Evolutionary conservation across 2,888 invertebrate species (phyloP).

Genomic region (Thumatha senex): DNA sequence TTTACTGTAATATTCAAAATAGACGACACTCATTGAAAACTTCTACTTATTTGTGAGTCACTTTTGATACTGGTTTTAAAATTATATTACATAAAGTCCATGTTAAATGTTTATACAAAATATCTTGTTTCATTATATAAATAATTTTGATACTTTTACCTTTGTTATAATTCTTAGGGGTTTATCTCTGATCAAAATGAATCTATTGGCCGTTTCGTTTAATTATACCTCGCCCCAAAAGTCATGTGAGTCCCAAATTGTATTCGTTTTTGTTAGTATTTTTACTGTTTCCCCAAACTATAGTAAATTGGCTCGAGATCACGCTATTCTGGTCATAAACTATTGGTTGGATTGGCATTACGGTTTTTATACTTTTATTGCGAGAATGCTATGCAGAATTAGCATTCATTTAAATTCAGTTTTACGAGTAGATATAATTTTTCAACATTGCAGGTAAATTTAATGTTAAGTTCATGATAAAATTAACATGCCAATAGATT

Average conservation of each 20-base stretch:
- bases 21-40: too few relatives aligned
- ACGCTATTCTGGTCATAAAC: conserved; percentile 78
- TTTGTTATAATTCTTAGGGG: conserved; percentile 36
- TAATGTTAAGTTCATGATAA: background rate
- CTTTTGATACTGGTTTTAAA: too few relatives aligned
- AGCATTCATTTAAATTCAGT: too few relatives aligned
- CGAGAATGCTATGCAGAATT: conserved; percentile 38
- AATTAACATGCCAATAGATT: too few relatives aligned
- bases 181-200: conserved; percentile 62
- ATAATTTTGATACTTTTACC: conserved; percentile 20
- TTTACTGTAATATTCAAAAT: too few relatives aligned
- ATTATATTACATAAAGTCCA: too few relatives aligned
- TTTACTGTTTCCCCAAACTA: conserved; percentile 77
- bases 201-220: conserved; percentile 70
- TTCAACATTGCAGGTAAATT: too few relatives aligned
- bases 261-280: conserved; percentile 81
- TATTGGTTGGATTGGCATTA: conserved; percentile 74
- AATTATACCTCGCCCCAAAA: conserved; percentile 72
- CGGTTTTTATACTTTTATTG: conserved; percentile 49
- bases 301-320: conserved; percentile 80
- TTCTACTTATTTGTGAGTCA: too few relatives aligned
- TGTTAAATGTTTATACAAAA: too few relatives aligned
- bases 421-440: too few relatives aligned
- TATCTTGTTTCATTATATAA: too few relatives aligned
- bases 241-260: conserved; percentile 76